Evolutionary conservation across 2,797 vertebrate genomes (phyloP), one percentile per base, ranked within the genome.

Genomic region (Monodelphis domestica): DNA sequence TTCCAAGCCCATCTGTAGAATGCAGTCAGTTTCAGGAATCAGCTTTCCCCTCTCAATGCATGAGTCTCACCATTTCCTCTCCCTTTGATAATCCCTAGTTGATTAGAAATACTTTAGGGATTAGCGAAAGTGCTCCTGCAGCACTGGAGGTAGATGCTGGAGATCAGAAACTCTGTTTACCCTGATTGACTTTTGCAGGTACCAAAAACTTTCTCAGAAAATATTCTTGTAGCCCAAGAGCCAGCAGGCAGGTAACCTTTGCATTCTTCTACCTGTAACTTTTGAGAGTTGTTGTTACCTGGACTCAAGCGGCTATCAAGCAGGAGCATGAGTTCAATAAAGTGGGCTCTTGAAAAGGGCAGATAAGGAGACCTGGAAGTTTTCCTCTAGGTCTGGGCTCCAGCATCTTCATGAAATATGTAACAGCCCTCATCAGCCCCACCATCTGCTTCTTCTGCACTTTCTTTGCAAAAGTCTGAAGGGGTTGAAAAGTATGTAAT

Each of bases 381-480:
- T 96, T 92, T 90, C 45, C 92, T 95, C 95, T 30, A 95, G 96
- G 63, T 54, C 21, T 50, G 15, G 0, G 17, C 29, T 89, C 91
- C 50, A 29, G 52, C 50, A 91, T 91, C 78, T 95, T 95, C 90
- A 92, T 90, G 94, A 96, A 96, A 93, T 91, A 89, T 50, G 30
- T 54, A 94, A 45, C 63, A 91, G 70, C 88, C 93, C 88, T 91
- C 94, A 53, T 33, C 91, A 51, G 55, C 56, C 30, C n/a, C 28
- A 33, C 26, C 26, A 11, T 89, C 29, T 78, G 89, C 89, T 87
- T 95, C 45, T 94, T 87, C 53, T 38, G 70, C 84, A 54, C 89
- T 54, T 92, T 94, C 11, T 33, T 93, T 91, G 78, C 89, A 91
- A 95, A 95, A 28, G 30, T 91, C 57, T 88, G 95, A 90, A 54